Evolutionary conservation across 1,140 invertebrate species (phyloP).

Genomic region (Procambarus clarkii): DNA sequence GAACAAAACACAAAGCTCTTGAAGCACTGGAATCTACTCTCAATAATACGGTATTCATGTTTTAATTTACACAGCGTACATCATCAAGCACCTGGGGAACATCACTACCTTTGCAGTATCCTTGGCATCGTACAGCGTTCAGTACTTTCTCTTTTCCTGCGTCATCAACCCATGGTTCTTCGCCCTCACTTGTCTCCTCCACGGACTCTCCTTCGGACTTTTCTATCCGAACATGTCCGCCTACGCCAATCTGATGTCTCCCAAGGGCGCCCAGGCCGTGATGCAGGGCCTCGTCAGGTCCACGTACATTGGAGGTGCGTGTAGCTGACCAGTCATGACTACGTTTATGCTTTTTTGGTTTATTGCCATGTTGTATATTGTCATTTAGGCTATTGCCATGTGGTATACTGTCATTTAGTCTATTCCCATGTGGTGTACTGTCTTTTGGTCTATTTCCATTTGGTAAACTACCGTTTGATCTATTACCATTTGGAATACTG

Average conservation of each 20-base stretch:
- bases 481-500: too few species aligned
- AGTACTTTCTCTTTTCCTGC: slow-evolving; percentile 89
- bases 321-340: too few species aligned
- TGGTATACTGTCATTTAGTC: too few species aligned
- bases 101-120: slow-evolving; percentile 87
- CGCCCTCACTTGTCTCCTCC: slow-evolving; percentile 88
- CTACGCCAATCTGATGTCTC: slow-evolving; percentile 89
- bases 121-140: slow-evolving; percentile 83
- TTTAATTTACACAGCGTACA: background rate
- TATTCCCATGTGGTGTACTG: too few species aligned
- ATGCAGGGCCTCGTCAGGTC: slow-evolving; percentile 51
- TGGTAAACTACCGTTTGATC: too few species aligned
- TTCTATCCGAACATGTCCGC: slow-evolving; percentile 91
- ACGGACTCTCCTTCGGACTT: slow-evolving; percentile 91
- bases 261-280: slow-evolving; percentile 80
- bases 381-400: too few species aligned
- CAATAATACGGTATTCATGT: background rate
- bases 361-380: too few species aligned
- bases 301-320: too few species aligned
- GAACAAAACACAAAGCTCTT: too few species aligned
- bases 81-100: slow-evolving; percentile 89
- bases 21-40: too few species aligned
- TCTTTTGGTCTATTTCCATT: too few species aligned
- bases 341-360: too few species aligned
- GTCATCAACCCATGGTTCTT: slow-evolving; percentile 87